Evolutionary conservation across 2,797 vertebrate species (phyloP), one percentile per base, ranked within the genome.

Genomic region (Ispidina lecontei): DNA sequence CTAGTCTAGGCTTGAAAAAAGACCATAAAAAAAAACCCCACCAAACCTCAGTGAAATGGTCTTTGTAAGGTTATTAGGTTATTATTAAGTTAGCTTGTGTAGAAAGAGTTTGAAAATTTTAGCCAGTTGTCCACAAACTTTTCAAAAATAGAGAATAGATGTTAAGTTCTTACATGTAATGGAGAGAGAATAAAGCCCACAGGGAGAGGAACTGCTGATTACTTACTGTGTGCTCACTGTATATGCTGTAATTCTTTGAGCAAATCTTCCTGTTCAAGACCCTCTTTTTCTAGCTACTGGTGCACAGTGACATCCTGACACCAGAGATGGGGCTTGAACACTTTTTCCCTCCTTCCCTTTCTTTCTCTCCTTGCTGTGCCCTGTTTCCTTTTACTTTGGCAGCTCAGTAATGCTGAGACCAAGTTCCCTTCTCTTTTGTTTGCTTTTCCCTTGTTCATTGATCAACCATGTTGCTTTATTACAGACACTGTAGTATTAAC

Each of bases 401-500:
- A 89, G 51, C 44, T 92, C 47, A 63, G 74, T 60, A 94, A 92
- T 87, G 82, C 84, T 90, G 89, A 87, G 94, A 86, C n/a, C 49
- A 43, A 58, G 44, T 43, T 94, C 75, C 33, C 41, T 73, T 72
- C 41, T 19, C 73, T 84, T 89, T 86, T 96, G 83, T 95, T 94
- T 93, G 78, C 77, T 93, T 91, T 90, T 86, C 46, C 71, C 83
- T 90, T 87, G 69, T 89, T 82, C 78, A 52, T 54, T 80, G 85
- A 93, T 83, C 85, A 93, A 71, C 76, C 58, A 23, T 28, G 82
- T 51, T 87, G 86, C 90, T 87, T 85, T 94, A 84, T 84, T 67
- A 44, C 70, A 89, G 89, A 64, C 93, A 77, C 77, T 88, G 68
- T 63, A 80, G 87, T 94, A 94, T 96, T 91, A 91, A 91, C 71